Evolutionary conservation across 1,140 invertebrate genomes (phyloP).

Genomic region (Liolophura sinensis): DNA sequence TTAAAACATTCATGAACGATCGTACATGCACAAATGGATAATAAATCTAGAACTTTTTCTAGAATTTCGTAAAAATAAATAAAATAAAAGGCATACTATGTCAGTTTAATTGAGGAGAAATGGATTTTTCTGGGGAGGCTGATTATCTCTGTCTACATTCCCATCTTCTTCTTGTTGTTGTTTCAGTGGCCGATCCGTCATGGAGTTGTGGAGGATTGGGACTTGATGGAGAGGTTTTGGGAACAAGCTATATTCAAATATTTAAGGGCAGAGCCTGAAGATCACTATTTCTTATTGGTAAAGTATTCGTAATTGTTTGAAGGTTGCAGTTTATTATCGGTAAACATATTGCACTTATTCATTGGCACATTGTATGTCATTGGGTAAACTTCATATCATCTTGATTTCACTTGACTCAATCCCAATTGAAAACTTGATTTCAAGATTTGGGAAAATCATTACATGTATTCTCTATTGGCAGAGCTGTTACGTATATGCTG

Average conservation of each 20-base stretch:
- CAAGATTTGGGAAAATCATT: too few species aligned
- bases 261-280: constrained; percentile 96
- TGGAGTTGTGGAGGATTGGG: constrained; percentile 99
- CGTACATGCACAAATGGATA: too few species aligned
- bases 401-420: too few species aligned
- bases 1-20: too few species aligned
- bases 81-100: too few species aligned
- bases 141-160: not conserved
- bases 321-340: not conserved
- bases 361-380: not conserved
- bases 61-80: too few species aligned
- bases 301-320: constrained; percentile 6
- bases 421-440: too few species aligned
- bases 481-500: too few species aligned
- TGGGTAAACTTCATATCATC: not conserved
- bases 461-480: too few species aligned
- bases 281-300: constrained; percentile 95
- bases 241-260: constrained; percentile 99
- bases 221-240: constrained; percentile 98
- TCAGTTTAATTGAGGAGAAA: too few species aligned
- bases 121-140: too few species aligned
- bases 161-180: constrained; percentile 5
- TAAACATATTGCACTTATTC: not conserved
- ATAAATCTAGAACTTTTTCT: too few species aligned
- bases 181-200: constrained; percentile 96